phyloP scores from a whole-genome alignment of 2,797 vertebrate species.

The Ptychadena robeensis region DNA sequence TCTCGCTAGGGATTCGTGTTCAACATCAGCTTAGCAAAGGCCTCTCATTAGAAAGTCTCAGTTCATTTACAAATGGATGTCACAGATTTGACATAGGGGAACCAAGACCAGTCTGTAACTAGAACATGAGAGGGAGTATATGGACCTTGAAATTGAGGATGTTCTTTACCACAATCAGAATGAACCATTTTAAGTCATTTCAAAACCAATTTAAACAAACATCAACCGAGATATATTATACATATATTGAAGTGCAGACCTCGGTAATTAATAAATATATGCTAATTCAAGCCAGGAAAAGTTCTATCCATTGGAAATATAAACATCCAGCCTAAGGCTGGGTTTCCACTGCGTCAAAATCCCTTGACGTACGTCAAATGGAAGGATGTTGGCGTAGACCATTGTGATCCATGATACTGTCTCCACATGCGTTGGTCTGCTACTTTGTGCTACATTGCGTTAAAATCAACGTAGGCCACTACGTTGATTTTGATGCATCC shows the following conservation, averaged over 20 bases:
- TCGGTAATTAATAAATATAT: too few relatives aligned
- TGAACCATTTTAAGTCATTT: not conserved
- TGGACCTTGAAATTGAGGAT: not conserved
- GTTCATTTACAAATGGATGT: constrained; percentile 51
- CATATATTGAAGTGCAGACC: not conserved
- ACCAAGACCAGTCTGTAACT: constrained; percentile 4
- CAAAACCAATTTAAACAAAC: not conserved
- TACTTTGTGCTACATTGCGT: too few relatives aligned
- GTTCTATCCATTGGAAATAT: too few relatives aligned
- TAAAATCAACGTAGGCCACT: too few relatives aligned
- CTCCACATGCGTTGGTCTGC: too few relatives aligned
- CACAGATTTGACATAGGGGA: constrained; percentile 24
- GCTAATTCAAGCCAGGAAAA: too few relatives aligned
- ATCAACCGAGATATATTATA: not conserved
- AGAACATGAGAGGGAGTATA: not conserved
- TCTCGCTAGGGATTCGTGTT: constrained; percentile 45
- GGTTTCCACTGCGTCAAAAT: too few relatives aligned
- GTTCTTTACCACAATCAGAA: not conserved
- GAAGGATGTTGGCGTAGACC: too few relatives aligned
- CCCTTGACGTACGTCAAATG: too few relatives aligned
- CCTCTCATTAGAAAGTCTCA: constrained; percentile 53
- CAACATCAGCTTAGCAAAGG: constrained; percentile 41
- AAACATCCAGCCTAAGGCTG: too few relatives aligned
- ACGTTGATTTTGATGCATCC: too few relatives aligned
- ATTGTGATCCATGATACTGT: too few relatives aligned